These are phyloP conservation scores for Lasiommata megera DNA, from an alignment of 2,888 invertebrate species.

Conservation along the genomic window DNA sequence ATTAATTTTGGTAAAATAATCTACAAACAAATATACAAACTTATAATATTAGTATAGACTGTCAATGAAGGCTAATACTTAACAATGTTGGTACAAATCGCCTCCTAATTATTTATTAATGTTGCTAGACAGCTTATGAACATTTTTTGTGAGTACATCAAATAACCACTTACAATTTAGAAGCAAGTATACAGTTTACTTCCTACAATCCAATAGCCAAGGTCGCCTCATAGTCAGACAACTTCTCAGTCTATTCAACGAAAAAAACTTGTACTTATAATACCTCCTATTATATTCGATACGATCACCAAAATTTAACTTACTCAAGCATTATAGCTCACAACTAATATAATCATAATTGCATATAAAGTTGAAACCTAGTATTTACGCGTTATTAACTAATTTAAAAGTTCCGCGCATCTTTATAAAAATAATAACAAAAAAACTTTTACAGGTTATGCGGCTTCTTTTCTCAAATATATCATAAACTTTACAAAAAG, in stretches of 20 bases:
- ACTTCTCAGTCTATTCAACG: conserved; percentile 73
- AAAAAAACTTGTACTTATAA: conserved; percentile 52
- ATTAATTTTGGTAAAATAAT: too few species aligned
- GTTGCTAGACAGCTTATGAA: conserved; percentile 56
- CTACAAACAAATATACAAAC: too few species aligned
- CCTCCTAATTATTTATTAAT: conserved; percentile 42
- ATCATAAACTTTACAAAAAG: not conserved
- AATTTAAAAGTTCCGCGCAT: conserved; percentile 73
- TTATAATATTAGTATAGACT: not conserved
- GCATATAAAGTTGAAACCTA: not conserved
- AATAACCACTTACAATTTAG: conserved; percentile 79
- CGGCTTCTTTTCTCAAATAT: conserved; percentile 35
- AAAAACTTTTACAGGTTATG: conserved; percentile 59
- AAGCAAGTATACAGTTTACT: conserved; percentile 79
- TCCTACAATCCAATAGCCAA: conserved; percentile 81
- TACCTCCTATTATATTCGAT: conserved; percentile 49
- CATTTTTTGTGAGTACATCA: conserved; percentile 77
- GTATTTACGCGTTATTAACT: conserved; percentile 26
- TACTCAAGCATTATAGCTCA: not conserved
- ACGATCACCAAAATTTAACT: conserved; percentile 36
- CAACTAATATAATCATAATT: not conserved
- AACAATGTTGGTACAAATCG: conserved; percentile 25
- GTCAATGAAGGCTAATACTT: conserved; percentile 5
- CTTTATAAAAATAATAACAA: conserved; percentile 50
- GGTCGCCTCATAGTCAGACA: conserved; percentile 75